phyloP scores from a whole-genome alignment of 37 sponge, comb jelly and placozoan species.

The Tethya wilhelma region DNA sequence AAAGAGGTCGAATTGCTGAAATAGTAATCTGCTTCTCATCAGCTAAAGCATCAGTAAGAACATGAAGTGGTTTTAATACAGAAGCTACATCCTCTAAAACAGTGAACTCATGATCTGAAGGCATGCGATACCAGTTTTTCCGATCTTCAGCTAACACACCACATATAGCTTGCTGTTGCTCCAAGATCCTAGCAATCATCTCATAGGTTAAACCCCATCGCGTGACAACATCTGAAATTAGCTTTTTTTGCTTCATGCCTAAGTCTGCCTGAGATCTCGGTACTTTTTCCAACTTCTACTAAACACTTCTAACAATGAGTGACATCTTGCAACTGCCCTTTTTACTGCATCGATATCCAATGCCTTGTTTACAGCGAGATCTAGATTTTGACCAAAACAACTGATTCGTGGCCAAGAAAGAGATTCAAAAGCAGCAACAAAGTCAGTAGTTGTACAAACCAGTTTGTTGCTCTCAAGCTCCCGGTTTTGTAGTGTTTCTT shows the following conservation, averaged over 20 bases:
- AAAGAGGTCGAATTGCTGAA: slow-evolving; percentile 12
- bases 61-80: not conserved
- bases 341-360: not conserved
- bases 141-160: slow-evolving; percentile 22
- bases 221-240: slow-evolving; percentile 1
- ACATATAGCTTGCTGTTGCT: slow-evolving; percentile 7
- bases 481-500: too few species aligned
- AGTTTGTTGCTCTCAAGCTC: too few species aligned
- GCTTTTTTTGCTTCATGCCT: not conserved
- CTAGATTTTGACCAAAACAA: too few species aligned
- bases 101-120: slow-evolving; percentile 17
- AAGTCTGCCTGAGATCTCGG: slow-evolving; percentile 4
- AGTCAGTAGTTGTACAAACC: too few species aligned
- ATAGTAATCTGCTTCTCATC: slow-evolving; percentile 12
- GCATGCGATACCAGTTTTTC: slow-evolving; percentile 23
- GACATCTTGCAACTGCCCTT: not conserved
- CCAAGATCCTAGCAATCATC: slow-evolving; percentile 23
- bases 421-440: too few species aligned
- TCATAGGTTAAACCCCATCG: slow-evolving; percentile 20
- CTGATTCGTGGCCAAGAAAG: too few species aligned
- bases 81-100: not conserved
- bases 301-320: not conserved
- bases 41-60: slow-evolving; percentile 14
- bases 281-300: slow-evolving; percentile 22
- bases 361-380: slow-evolving; percentile 24